phyloP scores from a whole-genome alignment of 1,140 invertebrate species.

The Protaetia brevitarsis region DNA sequence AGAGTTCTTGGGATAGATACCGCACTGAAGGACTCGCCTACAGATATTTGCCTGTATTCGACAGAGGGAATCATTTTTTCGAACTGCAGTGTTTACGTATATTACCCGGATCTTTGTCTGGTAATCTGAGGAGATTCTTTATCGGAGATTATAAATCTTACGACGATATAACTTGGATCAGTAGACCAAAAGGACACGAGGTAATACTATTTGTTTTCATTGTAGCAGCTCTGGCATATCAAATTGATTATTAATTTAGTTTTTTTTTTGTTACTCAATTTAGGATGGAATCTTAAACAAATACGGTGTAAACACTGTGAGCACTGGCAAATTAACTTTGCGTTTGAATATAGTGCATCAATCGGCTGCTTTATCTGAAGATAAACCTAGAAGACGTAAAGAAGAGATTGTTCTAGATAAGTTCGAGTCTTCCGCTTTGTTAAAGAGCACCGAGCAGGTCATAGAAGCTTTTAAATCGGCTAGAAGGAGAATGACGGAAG shows the following conservation, averaged over 20 bases:
- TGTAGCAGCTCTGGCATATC: neutral
- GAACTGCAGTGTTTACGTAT: conserved; percentile 40
- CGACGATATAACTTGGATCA: conserved; percentile 39
- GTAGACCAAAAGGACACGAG: conserved; percentile 32
- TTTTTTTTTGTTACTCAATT: conserved; percentile 30
- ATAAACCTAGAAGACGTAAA: conserved; percentile 12
- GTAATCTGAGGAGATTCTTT: conserved; percentile 41
- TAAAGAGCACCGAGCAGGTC: conserved; percentile 44
- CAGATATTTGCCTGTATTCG: conserved; percentile 35
- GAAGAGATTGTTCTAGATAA: conserved; percentile 36
- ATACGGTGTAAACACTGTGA: conserved; percentile 35
- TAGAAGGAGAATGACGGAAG: conserved; percentile 40
- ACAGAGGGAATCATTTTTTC: conserved; percentile 35
- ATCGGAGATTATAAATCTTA: conserved; percentile 42
- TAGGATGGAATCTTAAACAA: conserved; percentile 39
- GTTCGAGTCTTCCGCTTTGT: conserved; percentile 35
- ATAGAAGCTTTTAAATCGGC: conserved; percentile 41
- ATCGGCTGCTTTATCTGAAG: conserved; percentile 26
- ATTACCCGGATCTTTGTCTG: conserved; percentile 22
- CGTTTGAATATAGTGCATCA: conserved; percentile 40
- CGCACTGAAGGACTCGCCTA: conserved; percentile 43
- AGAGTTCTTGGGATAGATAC: conserved; percentile 39
- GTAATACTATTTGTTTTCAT: conserved; percentile 26
- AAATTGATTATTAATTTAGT: neutral
- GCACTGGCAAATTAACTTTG: conserved; percentile 36